A percentile compares a stretch with the other conserved stretches of the same genome.
These are phyloP conservation scores for Psammodynastes pulverulentus DNA, from an alignment of 2,113 vertebrate species.

Conservation along the genomic window DNA sequence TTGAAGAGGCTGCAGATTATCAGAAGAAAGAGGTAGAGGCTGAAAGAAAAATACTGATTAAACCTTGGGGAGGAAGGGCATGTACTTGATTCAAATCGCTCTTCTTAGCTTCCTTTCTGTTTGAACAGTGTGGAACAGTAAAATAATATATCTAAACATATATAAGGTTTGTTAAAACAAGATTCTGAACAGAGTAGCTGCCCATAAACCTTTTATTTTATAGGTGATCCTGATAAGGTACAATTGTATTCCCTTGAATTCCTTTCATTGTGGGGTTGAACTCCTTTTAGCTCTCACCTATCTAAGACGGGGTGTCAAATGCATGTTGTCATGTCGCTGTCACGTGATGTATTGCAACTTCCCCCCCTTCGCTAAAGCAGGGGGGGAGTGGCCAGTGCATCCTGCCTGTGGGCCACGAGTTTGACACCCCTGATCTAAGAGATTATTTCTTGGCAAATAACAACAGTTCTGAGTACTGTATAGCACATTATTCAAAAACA, in stretches of 20 bases:
- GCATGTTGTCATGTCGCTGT: fast-evolving
- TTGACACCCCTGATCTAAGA: no score
- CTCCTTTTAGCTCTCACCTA: not conserved
- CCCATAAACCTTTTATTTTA: not conserved
- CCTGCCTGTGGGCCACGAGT: fast-evolving
- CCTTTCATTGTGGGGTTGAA: no score
- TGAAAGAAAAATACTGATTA: not conserved
- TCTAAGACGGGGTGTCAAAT: not conserved
- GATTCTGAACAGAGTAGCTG: not conserved
- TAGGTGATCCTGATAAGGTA: not conserved
- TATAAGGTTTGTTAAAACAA: not conserved
- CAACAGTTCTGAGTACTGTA: not conserved
- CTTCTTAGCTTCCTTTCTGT: not conserved
- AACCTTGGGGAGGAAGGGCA: not conserved
- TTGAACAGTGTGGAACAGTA: not conserved
- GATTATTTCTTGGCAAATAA: not conserved
- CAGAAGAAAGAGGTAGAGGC: not conserved
- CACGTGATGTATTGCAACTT: no score
- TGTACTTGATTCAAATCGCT: not conserved
- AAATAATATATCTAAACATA: not conserved
- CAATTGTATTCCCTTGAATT: no score
- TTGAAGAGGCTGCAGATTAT: not conserved
- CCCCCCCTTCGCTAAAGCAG: no score
- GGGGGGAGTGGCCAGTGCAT: no score
- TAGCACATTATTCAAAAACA: not conserved